phyloP scores from a whole-genome alignment of 2,888 invertebrate genomes.

The Gastracanthus pulcherrimus region DNA sequence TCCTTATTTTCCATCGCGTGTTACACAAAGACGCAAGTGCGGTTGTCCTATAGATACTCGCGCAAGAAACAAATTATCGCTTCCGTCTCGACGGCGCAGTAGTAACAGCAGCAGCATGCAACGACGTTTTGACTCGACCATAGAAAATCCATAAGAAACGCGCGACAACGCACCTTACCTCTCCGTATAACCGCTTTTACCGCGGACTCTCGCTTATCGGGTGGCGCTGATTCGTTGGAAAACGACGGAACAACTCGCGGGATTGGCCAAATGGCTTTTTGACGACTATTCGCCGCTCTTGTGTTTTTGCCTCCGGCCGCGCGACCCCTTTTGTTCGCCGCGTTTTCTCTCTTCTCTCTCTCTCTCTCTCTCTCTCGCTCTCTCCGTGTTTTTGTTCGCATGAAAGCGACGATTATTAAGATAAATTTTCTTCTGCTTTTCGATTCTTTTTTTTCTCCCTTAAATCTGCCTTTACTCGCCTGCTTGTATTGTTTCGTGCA shows the following conservation, averaged over 20 bases:
- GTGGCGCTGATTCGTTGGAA: slow-evolving; percentile 6
- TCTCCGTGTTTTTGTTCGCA: slow-evolving; percentile 2
- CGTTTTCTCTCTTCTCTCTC: slow-evolving; percentile 15
- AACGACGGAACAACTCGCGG: slow-evolving; percentile 29
- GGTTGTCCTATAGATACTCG: not conserved
- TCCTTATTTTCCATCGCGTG: not conserved
- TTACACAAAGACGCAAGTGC: not conserved
- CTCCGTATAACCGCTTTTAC: not conserved
- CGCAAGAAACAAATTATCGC: slow-evolving; percentile 44
- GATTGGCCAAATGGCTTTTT: slow-evolving; percentile 55
- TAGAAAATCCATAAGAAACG: slow-evolving; percentile 31
- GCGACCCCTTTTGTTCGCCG: not conserved
- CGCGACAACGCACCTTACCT: not conserved
- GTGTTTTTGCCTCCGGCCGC: slow-evolving; percentile 20
- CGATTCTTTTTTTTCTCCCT: not conserved
- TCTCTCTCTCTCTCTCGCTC: no score
- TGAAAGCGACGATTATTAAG: slow-evolving; percentile 50
- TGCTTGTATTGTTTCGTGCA: slow-evolving; percentile 24
- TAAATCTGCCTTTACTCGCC: not conserved
- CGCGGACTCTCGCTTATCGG: slow-evolving; percentile 31
- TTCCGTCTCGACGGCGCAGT: not conserved
- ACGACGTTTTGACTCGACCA: not conserved
- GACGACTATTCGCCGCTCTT: slow-evolving; percentile 49
- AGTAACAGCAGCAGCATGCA: no score
- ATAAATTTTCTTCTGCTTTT: slow-evolving; percentile 48